Percentiles rank a stretch among this genome's conserved stretches.
phyloP scores from a whole-genome alignment of 1,140 invertebrate genomes.

The Tetramorium simillimum region DNA sequence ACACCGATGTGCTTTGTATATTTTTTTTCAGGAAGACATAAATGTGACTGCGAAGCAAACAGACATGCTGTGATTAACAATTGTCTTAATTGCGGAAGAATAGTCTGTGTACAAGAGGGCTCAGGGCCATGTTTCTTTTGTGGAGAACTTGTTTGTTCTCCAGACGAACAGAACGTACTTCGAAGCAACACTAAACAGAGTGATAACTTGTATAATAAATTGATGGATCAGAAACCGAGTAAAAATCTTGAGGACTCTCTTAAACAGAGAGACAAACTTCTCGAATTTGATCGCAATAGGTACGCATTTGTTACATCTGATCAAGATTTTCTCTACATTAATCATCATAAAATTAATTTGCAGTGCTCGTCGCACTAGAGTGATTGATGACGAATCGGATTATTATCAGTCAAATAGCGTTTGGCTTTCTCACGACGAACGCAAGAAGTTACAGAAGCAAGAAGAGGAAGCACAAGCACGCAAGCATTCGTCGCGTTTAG shows the following conservation, averaged over 20 bases:
- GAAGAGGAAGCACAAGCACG: conserved; percentile 89
- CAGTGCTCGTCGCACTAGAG: conserved; percentile 92
- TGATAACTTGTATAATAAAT: conserved; percentile 88
- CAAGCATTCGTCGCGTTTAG: conserved; percentile 89
- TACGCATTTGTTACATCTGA: conserved; percentile 75
- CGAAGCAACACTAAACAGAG: conserved; percentile 89
- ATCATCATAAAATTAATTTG: conserved; percentile 17
- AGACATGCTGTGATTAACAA: conserved; percentile 97
- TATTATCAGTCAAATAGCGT: conserved; percentile 94
- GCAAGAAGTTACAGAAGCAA: conserved; percentile 89
- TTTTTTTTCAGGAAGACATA: conserved; percentile 89
- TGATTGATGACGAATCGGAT: conserved; percentile 98
- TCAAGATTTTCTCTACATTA: neutral
- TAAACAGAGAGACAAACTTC: conserved; percentile 92
- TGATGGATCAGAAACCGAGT: conserved; percentile 88
- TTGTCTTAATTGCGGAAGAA: conserved; percentile 96
- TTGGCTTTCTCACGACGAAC: conserved; percentile 92
- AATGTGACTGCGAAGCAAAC: conserved; percentile 96
- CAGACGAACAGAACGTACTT: conserved; percentile 90
- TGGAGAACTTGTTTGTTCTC: conserved; percentile 92
- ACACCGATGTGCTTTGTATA: conserved; percentile 5
- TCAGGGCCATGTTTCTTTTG: conserved; percentile 98
- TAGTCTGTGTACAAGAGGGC: conserved; percentile 98
- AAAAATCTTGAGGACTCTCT: conserved; percentile 89
- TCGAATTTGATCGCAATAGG: conserved; percentile 95